Percentiles rank a stretch among this genome's conserved stretches.
Conservation (phyloP, 2,888 invertebrate genomes). For the Flabesymbios commensalis region DNA sequence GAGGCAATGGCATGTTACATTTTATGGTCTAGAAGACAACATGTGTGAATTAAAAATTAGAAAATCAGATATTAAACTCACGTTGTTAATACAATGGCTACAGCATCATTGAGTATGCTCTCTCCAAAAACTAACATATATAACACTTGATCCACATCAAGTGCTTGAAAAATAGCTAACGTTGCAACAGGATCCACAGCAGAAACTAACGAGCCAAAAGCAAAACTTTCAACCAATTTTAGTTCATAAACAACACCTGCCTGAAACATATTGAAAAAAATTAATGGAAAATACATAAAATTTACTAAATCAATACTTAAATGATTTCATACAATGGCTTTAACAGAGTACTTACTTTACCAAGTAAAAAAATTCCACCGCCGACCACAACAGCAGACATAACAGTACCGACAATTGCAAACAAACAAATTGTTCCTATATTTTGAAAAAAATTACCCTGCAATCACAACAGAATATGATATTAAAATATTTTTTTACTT, state of each 20-base stretch:
- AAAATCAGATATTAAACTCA: no score
- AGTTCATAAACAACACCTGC: constrained; percentile 79
- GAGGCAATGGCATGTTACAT: no score
- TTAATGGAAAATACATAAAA: neutral
- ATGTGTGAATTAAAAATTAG: no score
- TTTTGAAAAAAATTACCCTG: constrained; percentile 78
- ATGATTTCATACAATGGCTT: no score
- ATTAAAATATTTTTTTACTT: neutral
- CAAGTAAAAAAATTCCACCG: constrained; percentile 91
- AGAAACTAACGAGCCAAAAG: constrained; percentile 96
- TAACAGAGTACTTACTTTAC: constrained; percentile 76
- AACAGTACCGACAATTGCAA: constrained; percentile 95
- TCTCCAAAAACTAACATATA: constrained; percentile 99
- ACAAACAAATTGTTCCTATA: constrained; percentile 96
- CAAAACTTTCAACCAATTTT: constrained; percentile 95
- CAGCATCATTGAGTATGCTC: constrained; percentile 96
- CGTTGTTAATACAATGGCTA: constrained; percentile 95
- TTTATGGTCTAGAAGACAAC: no score
- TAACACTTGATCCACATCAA: constrained; percentile 94
- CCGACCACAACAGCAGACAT: constrained; percentile 97
- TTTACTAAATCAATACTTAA: neutral
- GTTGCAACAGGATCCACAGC: constrained; percentile 99
- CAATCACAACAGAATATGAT: constrained; percentile 7
- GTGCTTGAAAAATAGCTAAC: constrained; percentile 95
- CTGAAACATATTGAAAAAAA: constrained; percentile 45